A percentile compares a stretch with the other conserved stretches of the same genome.
Conservation (phyloP, 2,888 invertebrate species). For the Eremobia ochroleuca region DNA sequence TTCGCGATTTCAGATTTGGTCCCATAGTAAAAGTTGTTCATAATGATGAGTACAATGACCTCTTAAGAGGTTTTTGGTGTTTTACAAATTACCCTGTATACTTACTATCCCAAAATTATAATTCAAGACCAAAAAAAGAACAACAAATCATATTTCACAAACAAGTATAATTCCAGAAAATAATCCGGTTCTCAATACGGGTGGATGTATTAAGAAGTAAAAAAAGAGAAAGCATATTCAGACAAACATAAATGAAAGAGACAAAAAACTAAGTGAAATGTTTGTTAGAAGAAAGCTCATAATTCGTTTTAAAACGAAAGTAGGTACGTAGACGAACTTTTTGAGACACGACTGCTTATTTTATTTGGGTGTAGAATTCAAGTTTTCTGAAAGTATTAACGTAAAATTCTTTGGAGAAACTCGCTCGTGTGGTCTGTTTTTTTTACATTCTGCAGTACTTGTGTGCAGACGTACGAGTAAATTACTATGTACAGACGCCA, state of each 20-base stretch:
- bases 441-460: not conserved
- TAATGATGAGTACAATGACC: no score
- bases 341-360: slow-evolving; percentile 9
- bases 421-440: not conserved
- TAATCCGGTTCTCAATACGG: not conserved
- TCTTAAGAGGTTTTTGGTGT: no score
- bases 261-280: slow-evolving; percentile 27
- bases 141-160: not conserved
- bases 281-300: slow-evolving; percentile 46
- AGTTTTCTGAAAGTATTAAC: slow-evolving; percentile 5
- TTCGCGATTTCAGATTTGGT: no score
- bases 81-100: no score
- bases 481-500: no score
- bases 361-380: not conserved
- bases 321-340: not conserved
- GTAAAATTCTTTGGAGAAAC: slow-evolving; percentile 2
- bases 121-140: not conserved
- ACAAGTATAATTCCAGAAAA: slow-evolving; percentile 4
- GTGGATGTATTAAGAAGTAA: not conserved
- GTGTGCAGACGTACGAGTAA: no score
- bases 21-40: no score
- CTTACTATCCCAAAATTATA: not conserved
- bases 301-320: slow-evolving; percentile 45
- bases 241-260: slow-evolving; percentile 22
- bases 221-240: not conserved